Evolutionary conservation across 2,797 vertebrate species (phyloP).

Genomic region (Takifugu ocellatus): DNA sequence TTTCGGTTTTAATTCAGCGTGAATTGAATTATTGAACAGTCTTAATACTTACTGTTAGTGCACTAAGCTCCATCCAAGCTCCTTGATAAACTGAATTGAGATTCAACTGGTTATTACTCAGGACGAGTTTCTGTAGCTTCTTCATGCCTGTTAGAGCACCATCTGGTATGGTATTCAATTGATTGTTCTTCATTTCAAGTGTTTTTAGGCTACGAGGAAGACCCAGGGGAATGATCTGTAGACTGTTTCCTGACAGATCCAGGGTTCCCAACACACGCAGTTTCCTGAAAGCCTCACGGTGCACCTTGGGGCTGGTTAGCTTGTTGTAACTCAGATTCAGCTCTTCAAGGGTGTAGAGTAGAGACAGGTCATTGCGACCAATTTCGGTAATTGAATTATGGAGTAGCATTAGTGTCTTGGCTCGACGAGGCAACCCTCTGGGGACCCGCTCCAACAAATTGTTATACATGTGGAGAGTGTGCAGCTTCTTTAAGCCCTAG

Average conservation of each 20-base stretch:
- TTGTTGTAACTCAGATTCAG: conserved; percentile 98
- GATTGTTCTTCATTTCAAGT: conserved; percentile 88
- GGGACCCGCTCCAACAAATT: conserved; percentile 91
- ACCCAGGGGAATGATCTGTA: conserved; percentile 80
- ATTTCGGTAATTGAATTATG: conserved; percentile 91
- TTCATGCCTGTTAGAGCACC: conserved; percentile 85
- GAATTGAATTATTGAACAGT: neutral
- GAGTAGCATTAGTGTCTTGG: conserved; percentile 93
- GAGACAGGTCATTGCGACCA: conserved; percentile 86
- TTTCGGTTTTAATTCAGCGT: neutral
- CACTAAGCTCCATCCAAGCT: conserved; percentile 87
- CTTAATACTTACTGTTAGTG: conserved; percentile 81
- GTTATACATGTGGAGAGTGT: conserved; percentile 97
- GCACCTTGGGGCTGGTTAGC: conserved; percentile 82
- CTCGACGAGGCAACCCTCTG: conserved; percentile 86
- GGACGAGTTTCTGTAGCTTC: conserved; percentile 85
- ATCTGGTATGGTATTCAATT: conserved; percentile 80
- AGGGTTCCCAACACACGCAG: conserved; percentile 85
- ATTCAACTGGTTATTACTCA: conserved; percentile 88
- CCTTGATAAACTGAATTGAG: conserved; percentile 86
- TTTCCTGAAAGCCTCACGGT: conserved; percentile 93
- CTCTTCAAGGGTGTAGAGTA: conserved; percentile 89
- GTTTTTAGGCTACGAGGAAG: conserved; percentile 88
- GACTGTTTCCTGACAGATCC: conserved; percentile 89
- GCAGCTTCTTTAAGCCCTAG: conserved; percentile 90